Evolutionary conservation across 1,140 invertebrate species (phyloP).

Genomic region (Drosophila gunungcola): DNA sequence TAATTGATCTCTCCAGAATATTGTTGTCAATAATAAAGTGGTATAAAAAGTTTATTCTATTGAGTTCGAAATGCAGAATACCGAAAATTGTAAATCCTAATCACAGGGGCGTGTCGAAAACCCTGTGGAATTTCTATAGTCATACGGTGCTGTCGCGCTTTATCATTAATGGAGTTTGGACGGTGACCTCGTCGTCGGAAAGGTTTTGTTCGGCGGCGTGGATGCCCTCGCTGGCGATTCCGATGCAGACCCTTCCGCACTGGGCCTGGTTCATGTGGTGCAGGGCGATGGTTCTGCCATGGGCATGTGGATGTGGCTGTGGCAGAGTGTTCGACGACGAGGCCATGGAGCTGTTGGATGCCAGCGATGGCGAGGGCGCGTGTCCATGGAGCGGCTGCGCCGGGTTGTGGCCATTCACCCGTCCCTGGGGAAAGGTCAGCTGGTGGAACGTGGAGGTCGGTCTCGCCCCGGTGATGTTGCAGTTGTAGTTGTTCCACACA

Average conservation of each 20-base stretch:
- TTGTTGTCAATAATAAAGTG: slow-evolving; percentile 51
- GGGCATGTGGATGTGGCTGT: slow-evolving; percentile 50
- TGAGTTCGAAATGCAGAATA: slow-evolving; percentile 55
- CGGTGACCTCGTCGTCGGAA: slow-evolving; percentile 85
- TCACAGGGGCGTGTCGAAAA: slow-evolving; percentile 78
- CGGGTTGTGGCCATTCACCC: slow-evolving; percentile 46
- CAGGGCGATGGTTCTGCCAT: slow-evolving; percentile 72
- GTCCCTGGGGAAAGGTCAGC: slow-evolving; percentile 84
- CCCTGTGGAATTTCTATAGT: slow-evolving; percentile 84
- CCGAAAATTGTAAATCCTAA: slow-evolving; percentile 47
- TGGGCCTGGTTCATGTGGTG: slow-evolving; percentile 75
- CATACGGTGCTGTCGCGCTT: slow-evolving; percentile 87
- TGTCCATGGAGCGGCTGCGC: slow-evolving; percentile 44
- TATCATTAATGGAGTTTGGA: slow-evolving; percentile 86
- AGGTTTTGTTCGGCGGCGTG: slow-evolving; percentile 64
- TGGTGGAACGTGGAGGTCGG: slow-evolving; percentile 81
- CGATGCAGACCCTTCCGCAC: slow-evolving; percentile 64
- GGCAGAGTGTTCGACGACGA: slow-evolving; percentile 56
- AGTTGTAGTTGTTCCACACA: slow-evolving; percentile 84
- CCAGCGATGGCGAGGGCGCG: slow-evolving; percentile 52
- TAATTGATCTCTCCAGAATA: slow-evolving; percentile 49
- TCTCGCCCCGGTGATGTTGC: slow-evolving; percentile 67
- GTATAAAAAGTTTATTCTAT: slow-evolving; percentile 59
- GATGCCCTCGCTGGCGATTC: slow-evolving; percentile 53
- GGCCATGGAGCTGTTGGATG: slow-evolving; percentile 63